These are phyloP conservation scores for Lordiphosa mommai DNA, from an alignment of 1,140 invertebrate species.

Conservation along the genomic window DNA sequence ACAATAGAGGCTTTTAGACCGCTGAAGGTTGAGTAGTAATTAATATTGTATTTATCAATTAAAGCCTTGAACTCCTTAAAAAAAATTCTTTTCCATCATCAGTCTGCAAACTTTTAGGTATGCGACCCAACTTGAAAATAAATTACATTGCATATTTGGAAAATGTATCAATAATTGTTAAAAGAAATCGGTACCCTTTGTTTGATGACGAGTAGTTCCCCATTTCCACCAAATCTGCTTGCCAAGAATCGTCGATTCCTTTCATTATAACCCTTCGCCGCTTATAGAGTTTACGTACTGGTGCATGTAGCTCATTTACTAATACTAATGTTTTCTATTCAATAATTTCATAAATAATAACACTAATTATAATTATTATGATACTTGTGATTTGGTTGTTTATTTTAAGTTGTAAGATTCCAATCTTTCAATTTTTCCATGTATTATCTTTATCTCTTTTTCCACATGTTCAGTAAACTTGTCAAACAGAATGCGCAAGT, in stretches of 20 bases:
- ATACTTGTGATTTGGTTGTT: too few relatives aligned
- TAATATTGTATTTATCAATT: conserved; percentile 69
- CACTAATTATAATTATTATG: background rate
- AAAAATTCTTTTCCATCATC: conserved; percentile 69
- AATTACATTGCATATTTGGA: conserved; percentile 38
- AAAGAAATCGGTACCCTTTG: background rate
- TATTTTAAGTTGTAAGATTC: too few relatives aligned
- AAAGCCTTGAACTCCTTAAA: conserved; percentile 55
- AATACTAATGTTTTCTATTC: background rate
- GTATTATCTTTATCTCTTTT: too few relatives aligned
- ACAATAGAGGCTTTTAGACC: conserved; percentile 80
- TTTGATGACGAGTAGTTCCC: background rate
- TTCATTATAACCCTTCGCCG: too few relatives aligned
- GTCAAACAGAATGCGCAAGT: too few relatives aligned
- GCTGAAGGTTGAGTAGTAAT: conserved; percentile 79
- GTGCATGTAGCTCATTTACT: background rate
- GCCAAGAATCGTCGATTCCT: too few relatives aligned
- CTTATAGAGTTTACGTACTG: background rate
- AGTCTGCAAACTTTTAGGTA: conserved; percentile 66
- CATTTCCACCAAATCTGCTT: background rate
- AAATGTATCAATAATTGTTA: conserved; percentile 1
- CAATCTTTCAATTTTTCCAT: too few relatives aligned
- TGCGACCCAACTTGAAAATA: conserved; percentile 20
- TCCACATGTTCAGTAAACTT: too few relatives aligned
- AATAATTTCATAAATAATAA: background rate